phyloP scores from a whole-genome alignment of 2,113 vertebrate genomes.

The Dicaeum eximium region DNA sequence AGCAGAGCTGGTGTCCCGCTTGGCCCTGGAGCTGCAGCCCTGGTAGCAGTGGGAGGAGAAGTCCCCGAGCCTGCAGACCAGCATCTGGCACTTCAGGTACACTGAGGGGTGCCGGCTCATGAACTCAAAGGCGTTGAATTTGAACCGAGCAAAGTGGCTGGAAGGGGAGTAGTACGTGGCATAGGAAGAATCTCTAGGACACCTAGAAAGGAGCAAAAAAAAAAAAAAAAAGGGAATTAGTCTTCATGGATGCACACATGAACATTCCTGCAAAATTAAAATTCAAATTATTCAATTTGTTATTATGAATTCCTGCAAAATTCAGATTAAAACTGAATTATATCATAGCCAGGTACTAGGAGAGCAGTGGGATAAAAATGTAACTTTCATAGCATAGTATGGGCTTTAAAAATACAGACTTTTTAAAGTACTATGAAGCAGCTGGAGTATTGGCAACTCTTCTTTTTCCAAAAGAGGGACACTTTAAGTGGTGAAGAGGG shows the following conservation, averaged over 20 bases:
- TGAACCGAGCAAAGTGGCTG: slow-evolving; percentile 39
- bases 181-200: slow-evolving; percentile 63
- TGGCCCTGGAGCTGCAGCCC: slow-evolving; percentile 56
- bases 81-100: slow-evolving; percentile 70
- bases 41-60: slow-evolving; percentile 58
- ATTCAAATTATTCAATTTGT: neutral
- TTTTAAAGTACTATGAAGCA: neutral
- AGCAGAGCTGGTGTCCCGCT: slow-evolving; percentile 38
- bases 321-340: neutral
- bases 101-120: slow-evolving; percentile 27
- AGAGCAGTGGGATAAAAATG: neutral
- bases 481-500: neutral
- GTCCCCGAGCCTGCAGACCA: slow-evolving; percentile 57
- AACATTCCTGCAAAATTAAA: neutral
- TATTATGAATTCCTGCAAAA: neutral
- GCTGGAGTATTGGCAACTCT: neutral
- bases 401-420: neutral
- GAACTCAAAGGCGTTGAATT: slow-evolving; percentile 71
- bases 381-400: neutral
- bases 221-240: neutral
- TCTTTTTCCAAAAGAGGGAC: neutral
- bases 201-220: slow-evolving; percentile 16
- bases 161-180: neutral
- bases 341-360: fast-evolving
- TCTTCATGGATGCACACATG: fast-evolving